Evolutionary conservation across 2,888 invertebrate genomes (phyloP).

Genomic region (Calameuta idolon): DNA sequence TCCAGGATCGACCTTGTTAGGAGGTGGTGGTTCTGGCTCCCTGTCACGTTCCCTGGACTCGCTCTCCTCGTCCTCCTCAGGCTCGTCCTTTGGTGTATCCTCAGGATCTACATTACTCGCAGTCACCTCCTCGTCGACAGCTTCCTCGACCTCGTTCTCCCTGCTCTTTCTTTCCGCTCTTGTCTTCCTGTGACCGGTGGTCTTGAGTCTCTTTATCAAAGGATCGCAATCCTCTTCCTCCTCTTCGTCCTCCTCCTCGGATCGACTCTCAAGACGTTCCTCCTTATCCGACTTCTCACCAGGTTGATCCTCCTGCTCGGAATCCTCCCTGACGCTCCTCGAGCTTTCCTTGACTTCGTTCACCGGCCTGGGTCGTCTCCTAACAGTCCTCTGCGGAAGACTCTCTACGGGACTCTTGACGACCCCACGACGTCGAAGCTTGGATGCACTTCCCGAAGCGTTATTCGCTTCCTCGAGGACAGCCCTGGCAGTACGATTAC

Average conservation of each 20-base stretch:
- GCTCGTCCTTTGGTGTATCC: constrained; percentile 15
- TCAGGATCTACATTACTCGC: background rate
- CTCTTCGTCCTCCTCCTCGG: constrained; percentile 29
- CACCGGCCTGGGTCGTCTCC: constrained; percentile 32
- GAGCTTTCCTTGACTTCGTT: constrained; percentile 11
- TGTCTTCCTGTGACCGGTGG: constrained; percentile 49
- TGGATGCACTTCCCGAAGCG: constrained; percentile 49
- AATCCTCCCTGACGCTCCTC: constrained; percentile 16
- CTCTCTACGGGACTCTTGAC: constrained; percentile 47
- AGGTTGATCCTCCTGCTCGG: constrained; percentile 16
- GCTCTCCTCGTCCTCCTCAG: constrained; percentile 44
- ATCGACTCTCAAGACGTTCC: constrained; percentile 23
- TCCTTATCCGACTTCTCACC: constrained; percentile 15
- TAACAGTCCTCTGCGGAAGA: constrained; percentile 45
- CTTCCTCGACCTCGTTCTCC: constrained; percentile 14
- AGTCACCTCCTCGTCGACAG: constrained; percentile 23
- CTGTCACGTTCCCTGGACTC: constrained; percentile 61
- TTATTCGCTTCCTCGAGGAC: constrained; percentile 60
- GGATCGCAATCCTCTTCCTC: constrained; percentile 44
- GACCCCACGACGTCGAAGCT: constrained; percentile 50
- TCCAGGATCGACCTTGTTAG: constrained; percentile 50
- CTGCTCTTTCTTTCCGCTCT: constrained; percentile 40
- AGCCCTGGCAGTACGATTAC: constrained; percentile 54
- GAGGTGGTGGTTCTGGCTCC: constrained; percentile 60
- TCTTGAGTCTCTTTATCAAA: constrained; percentile 51